These are phyloP conservation scores for Rhynchomys soricoides DNA, from an alignment of 2,113 vertebrate species.

Conservation along the genomic window DNA sequence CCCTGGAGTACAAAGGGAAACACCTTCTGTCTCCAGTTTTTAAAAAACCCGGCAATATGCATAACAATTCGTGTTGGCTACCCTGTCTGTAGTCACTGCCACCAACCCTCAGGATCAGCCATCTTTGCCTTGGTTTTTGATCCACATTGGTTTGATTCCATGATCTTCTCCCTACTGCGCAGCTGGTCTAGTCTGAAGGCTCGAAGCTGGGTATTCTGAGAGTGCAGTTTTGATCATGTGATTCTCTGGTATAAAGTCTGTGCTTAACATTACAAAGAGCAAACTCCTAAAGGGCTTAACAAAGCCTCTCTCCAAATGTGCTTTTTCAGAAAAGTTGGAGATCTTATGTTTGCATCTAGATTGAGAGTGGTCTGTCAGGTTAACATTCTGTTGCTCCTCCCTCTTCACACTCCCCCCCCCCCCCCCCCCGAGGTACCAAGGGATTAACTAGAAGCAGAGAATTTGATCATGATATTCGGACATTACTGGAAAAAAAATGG, in stretches of 20 bases:
- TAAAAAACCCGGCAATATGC: neutral
- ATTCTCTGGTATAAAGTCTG: slow-evolving; percentile 41
- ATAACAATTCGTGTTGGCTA: neutral
- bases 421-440: neutral
- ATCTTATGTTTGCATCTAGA: neutral
- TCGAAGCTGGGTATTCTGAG: neutral
- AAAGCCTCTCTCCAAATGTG: neutral
- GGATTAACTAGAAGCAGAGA: neutral
- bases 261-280: slow-evolving; percentile 37
- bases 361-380: neutral
- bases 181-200: neutral
- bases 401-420: accelerated
- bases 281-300: neutral
- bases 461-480: slow-evolving; percentile 37
- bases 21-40: neutral
- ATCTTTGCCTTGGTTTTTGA: neutral
- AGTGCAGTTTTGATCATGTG: neutral
- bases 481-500: neutral
- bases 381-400: neutral
- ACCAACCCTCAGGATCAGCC: neutral
- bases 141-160: neutral
- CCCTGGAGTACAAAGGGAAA: neutral
- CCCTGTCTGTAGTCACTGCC: neutral
- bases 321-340: neutral
- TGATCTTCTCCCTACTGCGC: neutral